Evolutionary conservation across 2,888 invertebrate species (phyloP).

Genomic region (Helobdella robusta): DNA sequence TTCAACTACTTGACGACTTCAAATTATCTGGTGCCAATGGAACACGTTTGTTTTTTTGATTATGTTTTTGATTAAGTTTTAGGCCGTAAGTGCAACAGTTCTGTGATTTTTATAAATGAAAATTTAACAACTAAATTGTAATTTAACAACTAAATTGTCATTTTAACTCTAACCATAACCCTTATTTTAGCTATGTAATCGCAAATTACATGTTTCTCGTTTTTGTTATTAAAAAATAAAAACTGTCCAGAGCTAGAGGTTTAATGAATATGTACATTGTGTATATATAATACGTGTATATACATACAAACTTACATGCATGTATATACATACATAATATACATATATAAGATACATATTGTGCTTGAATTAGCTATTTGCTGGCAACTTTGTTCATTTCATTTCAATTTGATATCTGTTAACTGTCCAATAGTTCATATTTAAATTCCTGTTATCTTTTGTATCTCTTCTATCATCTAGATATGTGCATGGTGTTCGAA

Average conservation of each 20-base stretch:
- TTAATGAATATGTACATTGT: too few species aligned
- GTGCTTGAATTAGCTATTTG: too few species aligned
- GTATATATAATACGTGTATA: too few species aligned
- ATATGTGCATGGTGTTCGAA: conserved; percentile 99
- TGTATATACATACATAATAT: too few species aligned
- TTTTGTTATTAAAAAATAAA: too few species aligned
- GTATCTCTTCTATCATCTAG: conserved; percentile 38
- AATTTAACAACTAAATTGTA: background rate
- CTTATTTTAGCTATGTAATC: too few species aligned
- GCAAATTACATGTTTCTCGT: too few species aligned
- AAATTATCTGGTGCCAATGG: conserved; percentile 96
- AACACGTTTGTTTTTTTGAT: conserved; percentile 55
- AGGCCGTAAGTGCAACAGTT: background rate
- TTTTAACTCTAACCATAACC: too few species aligned
- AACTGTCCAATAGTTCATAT: background rate
- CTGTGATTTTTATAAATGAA: background rate
- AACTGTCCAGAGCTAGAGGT: too few species aligned
- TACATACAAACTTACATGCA: too few species aligned
- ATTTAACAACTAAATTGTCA: background rate
- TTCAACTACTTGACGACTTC: conserved; percentile 94
- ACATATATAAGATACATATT: too few species aligned
- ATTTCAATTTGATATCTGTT: background rate
- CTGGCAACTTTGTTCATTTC: conserved; percentile 20
- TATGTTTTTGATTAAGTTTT: background rate
- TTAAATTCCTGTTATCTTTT: background rate